phyloP scores from a whole-genome alignment of 2,113 vertebrate genomes.

The Acrocephalus arundinaceus region DNA sequence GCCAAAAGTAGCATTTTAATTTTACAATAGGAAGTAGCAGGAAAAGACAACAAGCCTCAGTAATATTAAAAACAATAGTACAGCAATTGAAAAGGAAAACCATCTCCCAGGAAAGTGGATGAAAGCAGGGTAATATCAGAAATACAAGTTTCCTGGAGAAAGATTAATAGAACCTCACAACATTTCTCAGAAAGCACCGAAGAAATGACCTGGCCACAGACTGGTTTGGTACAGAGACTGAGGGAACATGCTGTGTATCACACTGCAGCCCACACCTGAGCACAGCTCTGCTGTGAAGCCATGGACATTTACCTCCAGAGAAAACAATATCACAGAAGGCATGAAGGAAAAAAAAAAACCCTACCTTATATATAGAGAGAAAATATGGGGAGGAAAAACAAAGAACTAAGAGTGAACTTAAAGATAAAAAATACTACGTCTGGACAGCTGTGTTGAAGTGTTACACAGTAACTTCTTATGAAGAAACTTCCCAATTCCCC shows the following conservation, averaged over 20 bases:
- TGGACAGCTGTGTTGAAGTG: neutral
- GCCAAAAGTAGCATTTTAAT: conserved; percentile 25
- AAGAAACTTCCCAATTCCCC: neutral
- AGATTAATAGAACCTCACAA: neutral
- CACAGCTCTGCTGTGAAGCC: neutral
- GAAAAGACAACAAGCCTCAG: neutral
- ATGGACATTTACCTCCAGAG: neutral
- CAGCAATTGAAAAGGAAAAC: neutral
- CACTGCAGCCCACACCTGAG: neutral
- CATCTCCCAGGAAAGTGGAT: neutral
- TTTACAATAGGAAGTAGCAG: neutral
- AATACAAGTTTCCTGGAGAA: neutral
- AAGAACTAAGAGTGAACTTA: neutral
- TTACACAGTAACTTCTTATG: neutral
- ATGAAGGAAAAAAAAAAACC: accelerated
- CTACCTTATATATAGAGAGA: neutral
- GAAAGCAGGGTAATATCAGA: neutral
- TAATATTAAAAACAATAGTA: neutral
- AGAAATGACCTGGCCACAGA: neutral
- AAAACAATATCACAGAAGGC: neutral
- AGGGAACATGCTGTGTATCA: neutral
- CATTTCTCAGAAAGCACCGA: neutral
- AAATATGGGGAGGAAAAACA: neutral
- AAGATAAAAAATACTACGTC: neutral
- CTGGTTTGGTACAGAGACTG: neutral